Evolutionary conservation across 2,113 vertebrate species (phyloP).

Genomic region (Pseudonaja textilis): DNA sequence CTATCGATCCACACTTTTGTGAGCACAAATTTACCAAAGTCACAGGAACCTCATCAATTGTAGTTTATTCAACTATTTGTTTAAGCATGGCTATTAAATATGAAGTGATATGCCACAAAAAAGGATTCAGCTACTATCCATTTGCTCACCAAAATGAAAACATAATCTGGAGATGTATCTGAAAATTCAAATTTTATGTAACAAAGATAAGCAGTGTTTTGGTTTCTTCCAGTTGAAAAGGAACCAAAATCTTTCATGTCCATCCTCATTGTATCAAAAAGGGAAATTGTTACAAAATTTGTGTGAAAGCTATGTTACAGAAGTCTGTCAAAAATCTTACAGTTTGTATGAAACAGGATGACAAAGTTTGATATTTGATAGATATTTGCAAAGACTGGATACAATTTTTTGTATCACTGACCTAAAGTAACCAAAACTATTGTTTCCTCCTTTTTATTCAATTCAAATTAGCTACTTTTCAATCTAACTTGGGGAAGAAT

Average conservation of each 20-base stretch:
- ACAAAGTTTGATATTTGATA: background rate
- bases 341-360: background rate
- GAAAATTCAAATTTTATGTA: background rate
- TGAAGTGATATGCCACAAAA: background rate
- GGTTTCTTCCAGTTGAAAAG: background rate
- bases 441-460: background rate
- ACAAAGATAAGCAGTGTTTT: background rate
- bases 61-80: background rate
- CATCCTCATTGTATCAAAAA: background rate
- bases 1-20: background rate
- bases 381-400: background rate
- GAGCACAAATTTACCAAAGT: background rate
- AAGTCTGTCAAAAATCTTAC: background rate
- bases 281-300: background rate
- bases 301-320: background rate
- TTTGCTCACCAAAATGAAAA: background rate
- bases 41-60: background rate
- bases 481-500: background rate
- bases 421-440: background rate
- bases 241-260: background rate
- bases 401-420: background rate
- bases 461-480: background rate
- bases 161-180: background rate
- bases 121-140: background rate
- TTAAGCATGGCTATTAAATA: background rate